Percentiles rank a stretch among this genome's conserved stretches.
These are phyloP conservation scores for Mercenaria mercenaria DNA, from an alignment of 1,140 invertebrate species.

Conservation along the genomic window DNA sequence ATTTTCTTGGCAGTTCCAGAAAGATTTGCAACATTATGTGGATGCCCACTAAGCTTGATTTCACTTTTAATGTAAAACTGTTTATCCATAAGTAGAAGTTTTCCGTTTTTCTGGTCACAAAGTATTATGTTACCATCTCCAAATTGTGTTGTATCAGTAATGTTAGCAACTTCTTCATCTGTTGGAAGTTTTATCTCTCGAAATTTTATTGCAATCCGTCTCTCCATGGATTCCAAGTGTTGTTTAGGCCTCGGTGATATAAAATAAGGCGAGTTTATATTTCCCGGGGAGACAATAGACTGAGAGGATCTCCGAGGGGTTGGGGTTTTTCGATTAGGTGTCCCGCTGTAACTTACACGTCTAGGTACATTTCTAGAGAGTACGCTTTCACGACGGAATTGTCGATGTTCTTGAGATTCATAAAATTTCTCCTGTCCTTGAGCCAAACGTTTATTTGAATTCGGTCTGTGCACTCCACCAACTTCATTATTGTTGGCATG, in stretches of 20 bases:
- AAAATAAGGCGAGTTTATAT: conserved; percentile 25
- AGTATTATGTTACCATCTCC: conserved; percentile 17
- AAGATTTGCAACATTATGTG: conserved; percentile 43
- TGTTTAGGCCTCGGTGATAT: neutral
- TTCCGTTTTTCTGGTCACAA: conserved; percentile 49
- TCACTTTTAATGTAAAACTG: neutral
- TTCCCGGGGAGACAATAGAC: conserved; percentile 35
- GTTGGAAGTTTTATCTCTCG: neutral
- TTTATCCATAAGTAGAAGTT: conserved; percentile 11
- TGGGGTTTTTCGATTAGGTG: conserved; percentile 6
- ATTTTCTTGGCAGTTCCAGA: neutral
- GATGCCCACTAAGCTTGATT: conserved; percentile 6
- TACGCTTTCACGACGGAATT: neutral
- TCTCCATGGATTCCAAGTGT: neutral
- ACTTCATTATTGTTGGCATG: neutral
- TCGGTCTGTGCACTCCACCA: no score
- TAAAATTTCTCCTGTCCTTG: neutral
- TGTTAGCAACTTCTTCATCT: conserved; percentile 23
- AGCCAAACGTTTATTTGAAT: neutral
- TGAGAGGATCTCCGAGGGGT: neutral
- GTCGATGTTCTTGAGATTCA: neutral
- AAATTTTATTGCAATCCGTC: neutral
- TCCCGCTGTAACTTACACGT: neutral
- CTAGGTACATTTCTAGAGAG: neutral
- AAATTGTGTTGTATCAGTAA: conserved; percentile 18